Conservation (phyloP, 1,140 invertebrate genomes). For the Babylonia areolata region DNA sequence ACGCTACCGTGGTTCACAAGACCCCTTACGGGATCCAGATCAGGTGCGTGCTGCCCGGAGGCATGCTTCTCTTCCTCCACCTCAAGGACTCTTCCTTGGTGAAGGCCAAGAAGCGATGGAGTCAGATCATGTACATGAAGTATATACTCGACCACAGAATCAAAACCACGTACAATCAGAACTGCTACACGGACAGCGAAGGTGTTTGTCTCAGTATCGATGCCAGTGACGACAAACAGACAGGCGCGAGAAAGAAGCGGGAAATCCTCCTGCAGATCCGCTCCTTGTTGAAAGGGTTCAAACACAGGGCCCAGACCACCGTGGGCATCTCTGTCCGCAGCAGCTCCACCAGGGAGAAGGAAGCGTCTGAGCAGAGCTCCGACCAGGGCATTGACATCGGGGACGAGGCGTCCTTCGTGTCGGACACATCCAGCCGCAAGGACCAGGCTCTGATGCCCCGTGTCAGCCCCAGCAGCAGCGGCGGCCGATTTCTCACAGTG, state of each 20-base stretch:
- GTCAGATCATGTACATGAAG: constrained; percentile 64
- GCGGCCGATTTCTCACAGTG: neutral
- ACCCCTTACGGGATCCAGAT: constrained; percentile 60
- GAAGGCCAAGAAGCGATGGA: constrained; percentile 66
- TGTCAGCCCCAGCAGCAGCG: too few relatives aligned
- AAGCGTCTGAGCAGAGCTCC: constrained; percentile 34
- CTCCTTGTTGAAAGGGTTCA: constrained; percentile 19
- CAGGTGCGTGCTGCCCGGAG: constrained; percentile 44
- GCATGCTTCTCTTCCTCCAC: constrained; percentile 57
- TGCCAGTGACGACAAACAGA: neutral
- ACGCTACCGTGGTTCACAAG: constrained; percentile 47
- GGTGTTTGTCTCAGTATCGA: neutral
- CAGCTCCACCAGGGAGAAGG: constrained; percentile 21
- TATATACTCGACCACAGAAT: constrained; percentile 58
- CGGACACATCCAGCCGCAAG: constrained; percentile 31
- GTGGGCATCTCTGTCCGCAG: constrained; percentile 1
- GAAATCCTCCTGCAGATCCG: constrained; percentile 36
- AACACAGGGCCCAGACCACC: constrained; percentile 19
- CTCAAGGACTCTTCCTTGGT: constrained; percentile 58
- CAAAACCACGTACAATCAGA: constrained; percentile 18
- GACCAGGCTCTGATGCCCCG: neutral
- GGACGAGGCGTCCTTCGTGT: constrained; percentile 36
- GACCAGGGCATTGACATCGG: constrained; percentile 43
- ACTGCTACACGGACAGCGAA: neutral
- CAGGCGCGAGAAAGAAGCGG: constrained; percentile 16